Conservation (phyloP, 2,113 vertebrate species). For the Caloenas nicobarica region DNA sequence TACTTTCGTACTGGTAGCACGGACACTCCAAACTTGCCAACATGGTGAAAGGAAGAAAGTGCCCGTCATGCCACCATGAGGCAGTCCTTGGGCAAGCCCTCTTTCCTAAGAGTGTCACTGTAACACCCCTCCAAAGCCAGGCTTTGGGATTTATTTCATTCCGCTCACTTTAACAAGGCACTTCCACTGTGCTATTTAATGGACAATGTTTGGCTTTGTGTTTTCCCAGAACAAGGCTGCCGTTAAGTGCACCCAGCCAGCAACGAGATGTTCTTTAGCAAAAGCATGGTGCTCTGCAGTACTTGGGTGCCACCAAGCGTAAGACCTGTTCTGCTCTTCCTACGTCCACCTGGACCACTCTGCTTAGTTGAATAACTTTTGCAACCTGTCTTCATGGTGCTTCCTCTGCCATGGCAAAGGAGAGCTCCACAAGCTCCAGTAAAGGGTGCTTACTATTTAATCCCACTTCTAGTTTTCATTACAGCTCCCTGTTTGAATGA, state of each 20-base stretch:
- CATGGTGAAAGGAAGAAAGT: neutral
- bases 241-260: neutral
- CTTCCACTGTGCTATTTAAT: neutral
- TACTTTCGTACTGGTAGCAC: neutral
- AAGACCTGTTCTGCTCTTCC: neutral
- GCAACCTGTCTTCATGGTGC: neutral
- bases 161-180: neutral
- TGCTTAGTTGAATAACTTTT: neutral
- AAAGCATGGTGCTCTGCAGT: neutral
- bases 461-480: neutral
- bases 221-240: neutral
- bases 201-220: neutral
- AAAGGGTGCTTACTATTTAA: neutral
- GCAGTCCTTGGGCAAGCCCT: neutral
- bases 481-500: neutral
- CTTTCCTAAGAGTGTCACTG: neutral
- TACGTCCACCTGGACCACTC: neutral
- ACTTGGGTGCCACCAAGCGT: accelerated
- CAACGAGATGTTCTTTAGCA: neutral
- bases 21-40: neutral
- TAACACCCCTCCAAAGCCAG: neutral
- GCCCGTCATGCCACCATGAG: neutral
- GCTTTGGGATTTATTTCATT: neutral
- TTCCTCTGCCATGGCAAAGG: neutral
- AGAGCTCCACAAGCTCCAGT: neutral